Evolutionary conservation across 2,888 invertebrate genomes (phyloP).

Genomic region (Sycophila texana): DNA sequence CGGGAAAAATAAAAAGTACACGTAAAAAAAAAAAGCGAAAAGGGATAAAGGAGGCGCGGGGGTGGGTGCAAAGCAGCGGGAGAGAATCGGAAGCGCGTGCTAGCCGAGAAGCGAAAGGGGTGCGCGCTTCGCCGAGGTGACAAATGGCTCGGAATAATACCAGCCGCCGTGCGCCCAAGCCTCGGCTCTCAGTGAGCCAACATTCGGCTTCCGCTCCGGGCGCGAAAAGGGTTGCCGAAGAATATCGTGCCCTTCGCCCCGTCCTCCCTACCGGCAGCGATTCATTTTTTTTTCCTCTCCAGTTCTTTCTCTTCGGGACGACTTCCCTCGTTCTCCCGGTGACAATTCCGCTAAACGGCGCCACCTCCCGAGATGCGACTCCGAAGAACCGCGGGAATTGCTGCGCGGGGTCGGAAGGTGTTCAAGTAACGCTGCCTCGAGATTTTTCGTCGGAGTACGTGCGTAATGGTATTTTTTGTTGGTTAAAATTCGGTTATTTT

Average conservation of each 20-base stretch:
- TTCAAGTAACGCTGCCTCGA: not conserved
- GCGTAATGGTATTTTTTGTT: not conserved
- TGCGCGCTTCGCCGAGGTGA: constrained; percentile 70
- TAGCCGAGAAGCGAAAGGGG: constrained; percentile 70
- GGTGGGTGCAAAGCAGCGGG: constrained; percentile 37
- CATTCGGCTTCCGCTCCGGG: constrained; percentile 60
- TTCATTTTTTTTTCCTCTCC: constrained; percentile 13
- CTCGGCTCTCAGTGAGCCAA: constrained; percentile 54
- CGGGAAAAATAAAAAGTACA: constrained; percentile 32
- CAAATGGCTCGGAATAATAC: constrained; percentile 76
- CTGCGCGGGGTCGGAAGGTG: constrained; percentile 20
- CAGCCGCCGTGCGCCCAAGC: constrained; percentile 60
- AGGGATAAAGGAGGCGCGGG: constrained; percentile 40
- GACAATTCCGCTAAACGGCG: constrained; percentile 52
- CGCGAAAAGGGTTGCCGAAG: constrained; percentile 48
- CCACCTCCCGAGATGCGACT: not conserved
- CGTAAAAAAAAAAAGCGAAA: constrained; percentile 1
- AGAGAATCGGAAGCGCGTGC: constrained; percentile 39
- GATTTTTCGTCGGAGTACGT: not conserved
- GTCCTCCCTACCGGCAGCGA: not conserved
- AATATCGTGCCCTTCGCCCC: constrained; percentile 35
- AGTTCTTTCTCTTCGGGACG: too few relatives aligned
- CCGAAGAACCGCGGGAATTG: constrained; percentile 31
- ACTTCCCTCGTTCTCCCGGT: not conserved
- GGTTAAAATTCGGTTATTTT: too few relatives aligned